Evolutionary conservation across 2,888 invertebrate species (phyloP), one percentile per base, ranked within the genome.

Genomic region (Osmoderma eremita): DNA sequence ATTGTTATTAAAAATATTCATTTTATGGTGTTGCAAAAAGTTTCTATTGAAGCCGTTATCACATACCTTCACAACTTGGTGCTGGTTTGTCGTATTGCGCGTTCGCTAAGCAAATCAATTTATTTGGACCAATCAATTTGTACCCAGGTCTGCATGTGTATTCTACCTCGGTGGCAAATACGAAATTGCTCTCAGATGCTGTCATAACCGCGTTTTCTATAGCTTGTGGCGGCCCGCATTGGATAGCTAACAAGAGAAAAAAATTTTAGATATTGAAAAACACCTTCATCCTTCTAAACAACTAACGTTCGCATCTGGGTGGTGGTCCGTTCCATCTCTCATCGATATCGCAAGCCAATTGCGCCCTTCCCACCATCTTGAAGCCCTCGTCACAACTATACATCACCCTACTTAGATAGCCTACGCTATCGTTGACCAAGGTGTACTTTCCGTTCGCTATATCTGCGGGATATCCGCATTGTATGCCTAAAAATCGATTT

Each of bases 271-370:
- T 17, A 24, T 24, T 24, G 5, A 24, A 24, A 24, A 4, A 30
- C 30, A 5, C 6, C 30, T 30, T 17, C 15, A 15, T 45, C 4
- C 13, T 5, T 15, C 51, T 20, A 8, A 30, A 42, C 42, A 10
- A 82, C 84, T 84, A 78, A 92, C 92, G 87, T 81, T 94, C 93
- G 81, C 95, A 95, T 74, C 91, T 84, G 0, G 95, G 95, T 56
- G 95, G 95, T 1, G 95, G 95, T 49, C 95, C 95, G 77, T 95
- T 95, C 95, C 95, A 96, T 61, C 94, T 86, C 80, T 94, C 94
- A 76, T 96, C 95, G 74, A 95, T 91, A 80, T 96, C 96, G 76
- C 96, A 96, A 2, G 93, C 91, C 12, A 96, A 85, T 72, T 92
- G 86, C 0, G 93, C 90, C 24, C 95, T 87, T 17, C 95, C 92